phyloP scores from a whole-genome alignment of 2,113 vertebrate species.

The Colinus virginianus region DNA sequence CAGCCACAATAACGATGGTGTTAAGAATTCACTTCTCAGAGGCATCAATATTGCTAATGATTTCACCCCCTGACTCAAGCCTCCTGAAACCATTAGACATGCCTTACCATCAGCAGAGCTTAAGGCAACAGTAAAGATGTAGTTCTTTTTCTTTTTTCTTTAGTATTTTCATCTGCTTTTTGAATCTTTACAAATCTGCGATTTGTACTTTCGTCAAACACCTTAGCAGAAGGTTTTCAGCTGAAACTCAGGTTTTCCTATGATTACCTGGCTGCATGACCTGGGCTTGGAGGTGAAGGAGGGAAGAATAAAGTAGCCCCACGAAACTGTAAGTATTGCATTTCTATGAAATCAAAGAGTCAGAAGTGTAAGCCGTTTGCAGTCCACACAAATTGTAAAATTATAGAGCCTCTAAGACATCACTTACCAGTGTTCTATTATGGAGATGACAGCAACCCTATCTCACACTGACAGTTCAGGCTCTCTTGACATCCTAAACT shows the following conservation, averaged over 20 bases:
- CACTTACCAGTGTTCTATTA: not conserved
- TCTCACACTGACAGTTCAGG: not conserved
- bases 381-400: not conserved
- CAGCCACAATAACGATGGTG: not conserved
- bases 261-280: not conserved
- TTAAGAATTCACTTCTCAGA: conserved; percentile 30
- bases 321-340: not conserved
- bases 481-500: fast-evolving
- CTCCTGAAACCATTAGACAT: conserved; percentile 54
- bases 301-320: not conserved
- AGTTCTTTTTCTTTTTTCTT: not conserved
- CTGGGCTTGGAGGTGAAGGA: not conserved
- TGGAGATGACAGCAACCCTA: fast-evolving
- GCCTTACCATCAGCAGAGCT: not conserved
- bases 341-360: not conserved
- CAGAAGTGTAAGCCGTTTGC: not conserved
- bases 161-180: conserved; percentile 16
- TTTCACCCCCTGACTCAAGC: conserved; percentile 35
- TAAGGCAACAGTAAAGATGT: conserved; percentile 20
- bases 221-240: not conserved
- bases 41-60: conserved; percentile 57
- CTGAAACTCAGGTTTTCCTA: not conserved
- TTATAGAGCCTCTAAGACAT: not conserved
- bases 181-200: not conserved
- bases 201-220: not conserved